Percentiles rank a stretch among this genome's conserved stretches.
Conservation (phyloP, 2,888 invertebrate species). For the Plagodis dolabraria region DNA sequence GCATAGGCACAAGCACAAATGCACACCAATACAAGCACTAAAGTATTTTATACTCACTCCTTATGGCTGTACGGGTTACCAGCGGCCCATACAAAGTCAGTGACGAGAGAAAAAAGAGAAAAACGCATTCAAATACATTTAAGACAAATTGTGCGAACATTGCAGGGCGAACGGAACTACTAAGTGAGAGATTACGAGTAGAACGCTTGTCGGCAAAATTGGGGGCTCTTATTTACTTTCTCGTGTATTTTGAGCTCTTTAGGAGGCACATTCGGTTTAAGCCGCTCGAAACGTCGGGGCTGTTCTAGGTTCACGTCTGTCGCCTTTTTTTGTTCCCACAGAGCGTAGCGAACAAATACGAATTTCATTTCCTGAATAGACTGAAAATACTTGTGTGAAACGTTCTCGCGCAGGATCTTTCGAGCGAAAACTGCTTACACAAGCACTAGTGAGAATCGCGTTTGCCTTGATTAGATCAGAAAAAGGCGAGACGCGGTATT, state of each 20-base stretch:
- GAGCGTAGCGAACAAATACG: slow-evolving; percentile 49
- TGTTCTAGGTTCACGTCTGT: slow-evolving; percentile 68
- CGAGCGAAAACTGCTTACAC: slow-evolving; percentile 33
- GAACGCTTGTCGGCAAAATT: slow-evolving; percentile 80
- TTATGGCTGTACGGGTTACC: slow-evolving; percentile 87
- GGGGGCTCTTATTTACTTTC: slow-evolving; percentile 76
- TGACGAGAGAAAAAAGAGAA: slow-evolving; percentile 86
- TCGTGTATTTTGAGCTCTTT: slow-evolving; percentile 79
- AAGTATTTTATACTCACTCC: slow-evolving; percentile 89
- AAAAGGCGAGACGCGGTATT: slow-evolving; percentile 56
- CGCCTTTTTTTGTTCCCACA: slow-evolving; percentile 72
- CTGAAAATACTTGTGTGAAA: slow-evolving; percentile 44
- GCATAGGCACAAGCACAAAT: slow-evolving; percentile 83
- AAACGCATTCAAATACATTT: slow-evolving; percentile 86
- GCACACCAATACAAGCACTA: slow-evolving; percentile 84
- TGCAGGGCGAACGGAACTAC: slow-evolving; percentile 85
- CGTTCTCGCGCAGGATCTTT: slow-evolving; percentile 36
- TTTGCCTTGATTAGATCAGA: slow-evolving; percentile 43
- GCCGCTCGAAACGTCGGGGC: slow-evolving; percentile 70
- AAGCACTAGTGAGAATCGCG: slow-evolving; percentile 32
- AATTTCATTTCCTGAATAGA: slow-evolving; percentile 57
- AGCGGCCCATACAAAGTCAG: slow-evolving; percentile 89
- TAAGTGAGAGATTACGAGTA: slow-evolving; percentile 85
- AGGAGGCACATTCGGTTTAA: slow-evolving; percentile 75
- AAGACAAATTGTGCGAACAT: slow-evolving; percentile 85